Evolutionary conservation across 2,113 vertebrate genomes (phyloP), one percentile per base, ranked within the genome.

Genomic region (Misgurnus anguillicaudatus): DNA sequence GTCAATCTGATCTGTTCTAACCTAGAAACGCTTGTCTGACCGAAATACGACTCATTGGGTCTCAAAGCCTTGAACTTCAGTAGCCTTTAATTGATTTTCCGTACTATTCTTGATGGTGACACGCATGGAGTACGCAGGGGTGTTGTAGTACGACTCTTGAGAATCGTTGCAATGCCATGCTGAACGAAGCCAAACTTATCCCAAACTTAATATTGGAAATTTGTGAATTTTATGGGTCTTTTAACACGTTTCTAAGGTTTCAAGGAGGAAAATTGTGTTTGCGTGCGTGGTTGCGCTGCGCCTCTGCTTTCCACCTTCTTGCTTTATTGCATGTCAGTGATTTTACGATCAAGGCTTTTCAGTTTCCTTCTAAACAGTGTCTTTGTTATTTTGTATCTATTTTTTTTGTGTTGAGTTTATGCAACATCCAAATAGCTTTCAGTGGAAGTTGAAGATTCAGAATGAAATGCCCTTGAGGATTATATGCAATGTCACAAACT

Each of bases 21-120:
- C 42, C 60, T 69, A 60, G 73, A 82, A 45, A 45, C 48, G 67
- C 39, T 80, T 80, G 47, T 79, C 82, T 73, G 48, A 63, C 63
- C 72, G 75, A 75, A 42, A 68, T 61, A 73, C 9, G 38, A 57
- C 47, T n/a, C 58, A 79, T 79, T 17, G 6, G 71, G 36, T 48
- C 58, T 79, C n/a, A 48, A 42, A 42, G 63, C n/a, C 57, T 62
- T 70, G 62, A 41, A 75, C 64, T 75, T 42, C 47, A 57, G 53
- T 70, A 70, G 48, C 77, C 68, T 81, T 78, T 84, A 80, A 80
- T 75, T 75, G 47, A 69, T 81, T 84, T 84, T 80, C 75, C 69
- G 16, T 80, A 78, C 82, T 74, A 74, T 80, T 84, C 74, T 78
- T 80, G 63, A 75, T 69, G 75, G 55, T 62, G 75, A 74, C 82